A percentile compares a stretch with the other conserved stretches of the same genome.
Evolutionary conservation across 1,140 invertebrate species (phyloP).

Genomic region (Tetranychus cinnabarinus): DNA sequence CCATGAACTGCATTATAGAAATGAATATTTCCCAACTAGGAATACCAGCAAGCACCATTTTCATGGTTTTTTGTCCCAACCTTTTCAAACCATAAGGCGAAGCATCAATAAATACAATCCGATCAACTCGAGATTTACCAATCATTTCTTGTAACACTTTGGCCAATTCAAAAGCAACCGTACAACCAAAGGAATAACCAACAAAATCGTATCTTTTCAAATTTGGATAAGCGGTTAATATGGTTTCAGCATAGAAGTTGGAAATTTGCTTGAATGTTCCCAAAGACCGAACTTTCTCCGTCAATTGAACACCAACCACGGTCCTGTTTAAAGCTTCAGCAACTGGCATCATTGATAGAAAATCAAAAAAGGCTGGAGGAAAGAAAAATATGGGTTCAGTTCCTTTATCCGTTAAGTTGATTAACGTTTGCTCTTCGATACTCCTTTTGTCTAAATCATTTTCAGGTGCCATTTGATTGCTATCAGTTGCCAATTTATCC

Average conservation of each 20-base stretch:
- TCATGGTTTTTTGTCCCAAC: background rate
- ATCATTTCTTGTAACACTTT: background rate
- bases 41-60: background rate
- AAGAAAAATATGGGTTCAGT: conserved; percentile 40
- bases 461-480: background rate
- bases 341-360: conserved; percentile 36
- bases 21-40: background rate
- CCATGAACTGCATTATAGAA: background rate
- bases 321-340: conserved; percentile 41
- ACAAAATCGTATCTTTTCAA: conserved; percentile 38
- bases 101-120: background rate
- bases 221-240: background rate
- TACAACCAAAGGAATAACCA: conserved; percentile 82
- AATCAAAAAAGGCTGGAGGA: conserved; percentile 73
- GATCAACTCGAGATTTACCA: background rate
- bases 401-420: background rate
- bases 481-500: background rate
- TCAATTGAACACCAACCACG: conserved; percentile 75
- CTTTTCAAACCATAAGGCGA: background rate
- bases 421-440: background rate
- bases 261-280: conserved; percentile 45
- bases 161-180: conserved; percentile 78
- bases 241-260: conserved; percentile 38
- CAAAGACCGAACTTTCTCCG: conserved; percentile 32
- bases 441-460: background rate